These are phyloP conservation scores for Epinephelus cyanopodus DNA, from an alignment of 2,113 vertebrate genomes.

Conservation along the genomic window DNA sequence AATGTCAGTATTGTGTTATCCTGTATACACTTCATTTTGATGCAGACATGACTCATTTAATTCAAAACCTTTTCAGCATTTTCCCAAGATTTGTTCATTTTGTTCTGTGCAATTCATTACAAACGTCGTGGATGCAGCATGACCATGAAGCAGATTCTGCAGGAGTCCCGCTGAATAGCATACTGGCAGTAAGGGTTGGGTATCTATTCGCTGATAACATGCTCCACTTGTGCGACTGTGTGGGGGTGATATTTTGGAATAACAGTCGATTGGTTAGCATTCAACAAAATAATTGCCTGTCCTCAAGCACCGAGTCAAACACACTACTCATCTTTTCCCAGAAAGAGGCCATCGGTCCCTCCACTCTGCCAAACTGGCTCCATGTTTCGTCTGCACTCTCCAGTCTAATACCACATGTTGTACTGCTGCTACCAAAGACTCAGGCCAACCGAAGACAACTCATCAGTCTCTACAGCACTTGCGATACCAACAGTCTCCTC, in stretches of 20 bases:
- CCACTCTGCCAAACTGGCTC: neutral
- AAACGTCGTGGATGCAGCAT: conserved; percentile 23
- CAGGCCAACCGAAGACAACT: neutral
- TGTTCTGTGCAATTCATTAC: conserved; percentile 40
- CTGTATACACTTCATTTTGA: neutral
- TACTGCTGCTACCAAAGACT: neutral
- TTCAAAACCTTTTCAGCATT: conserved; percentile 14
- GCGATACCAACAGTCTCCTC: neutral
- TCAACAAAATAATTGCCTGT: conserved; percentile 27
- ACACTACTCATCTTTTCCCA: neutral
- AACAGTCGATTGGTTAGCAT: conserved; percentile 8
- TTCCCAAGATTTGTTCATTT: conserved; percentile 18
- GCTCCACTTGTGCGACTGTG: neutral
- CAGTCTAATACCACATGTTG: neutral
- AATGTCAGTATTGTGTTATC: conserved; percentile 1
- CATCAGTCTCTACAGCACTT: neutral
- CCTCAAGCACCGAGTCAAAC: neutral
- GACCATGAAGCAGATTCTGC: neutral
- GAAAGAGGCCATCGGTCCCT: neutral
- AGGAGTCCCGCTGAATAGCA: neutral
- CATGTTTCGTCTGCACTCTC: neutral
- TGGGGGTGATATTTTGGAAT: neutral
- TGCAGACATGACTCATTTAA: conserved; percentile 3
- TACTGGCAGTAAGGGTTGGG: conserved; percentile 35
- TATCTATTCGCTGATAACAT: conserved; percentile 16